phyloP scores from a whole-genome alignment of 92 coral and sea anemone genomes.

The Plumapathes pennacea region DNA sequence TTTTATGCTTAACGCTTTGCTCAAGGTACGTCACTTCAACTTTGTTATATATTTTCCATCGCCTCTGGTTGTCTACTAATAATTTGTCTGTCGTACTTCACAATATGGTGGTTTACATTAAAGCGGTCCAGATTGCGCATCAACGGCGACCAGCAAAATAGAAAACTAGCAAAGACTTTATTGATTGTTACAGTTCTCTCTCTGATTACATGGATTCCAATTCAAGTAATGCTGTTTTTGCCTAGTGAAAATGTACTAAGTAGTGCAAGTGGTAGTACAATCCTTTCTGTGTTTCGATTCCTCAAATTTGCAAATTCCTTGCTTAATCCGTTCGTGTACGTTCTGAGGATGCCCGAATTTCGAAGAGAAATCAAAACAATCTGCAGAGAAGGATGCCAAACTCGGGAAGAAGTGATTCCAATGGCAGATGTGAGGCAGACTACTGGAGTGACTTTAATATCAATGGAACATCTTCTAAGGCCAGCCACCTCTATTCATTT shows the following conservation, averaged over 20 bases:
- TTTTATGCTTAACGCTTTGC: not conserved
- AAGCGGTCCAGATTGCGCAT: not conserved
- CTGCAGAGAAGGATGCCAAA: too few relatives aligned
- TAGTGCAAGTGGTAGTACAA: not conserved
- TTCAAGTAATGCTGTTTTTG: too few relatives aligned
- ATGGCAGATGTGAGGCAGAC: too few relatives aligned
- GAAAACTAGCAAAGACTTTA: not conserved
- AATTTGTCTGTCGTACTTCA: not conserved
- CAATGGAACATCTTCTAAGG: too few relatives aligned
- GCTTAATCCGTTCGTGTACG: too few relatives aligned
- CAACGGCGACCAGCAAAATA: slow-evolving; percentile 2
- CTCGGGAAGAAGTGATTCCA: too few relatives aligned
- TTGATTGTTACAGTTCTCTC: not conserved
- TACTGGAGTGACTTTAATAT: too few relatives aligned
- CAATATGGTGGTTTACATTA: not conserved
- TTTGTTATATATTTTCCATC: not conserved
- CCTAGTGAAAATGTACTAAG: too few relatives aligned
- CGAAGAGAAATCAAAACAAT: too few relatives aligned
- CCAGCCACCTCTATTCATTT: too few relatives aligned
- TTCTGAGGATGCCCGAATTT: too few relatives aligned
- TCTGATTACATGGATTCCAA: not conserved
- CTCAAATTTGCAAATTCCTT: not conserved
- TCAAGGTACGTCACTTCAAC: not conserved
- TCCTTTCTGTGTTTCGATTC: not conserved
- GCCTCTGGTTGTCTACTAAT: not conserved